These are phyloP conservation scores for Sebastes cheni DNA, from an alignment of 2,797 vertebrate genomes.

Conservation along the genomic window DNA sequence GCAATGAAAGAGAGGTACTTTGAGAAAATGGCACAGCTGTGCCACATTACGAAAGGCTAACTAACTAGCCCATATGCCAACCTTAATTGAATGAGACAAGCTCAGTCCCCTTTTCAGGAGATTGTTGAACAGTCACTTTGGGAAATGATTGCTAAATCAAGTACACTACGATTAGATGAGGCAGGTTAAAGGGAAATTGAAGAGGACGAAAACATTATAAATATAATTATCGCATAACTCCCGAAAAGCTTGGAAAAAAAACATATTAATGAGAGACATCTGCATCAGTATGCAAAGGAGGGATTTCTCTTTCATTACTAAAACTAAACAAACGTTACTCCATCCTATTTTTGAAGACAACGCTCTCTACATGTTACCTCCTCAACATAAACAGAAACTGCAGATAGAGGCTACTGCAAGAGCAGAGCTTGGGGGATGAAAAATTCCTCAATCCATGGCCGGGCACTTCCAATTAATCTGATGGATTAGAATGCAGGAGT, in stretches of 20 bases:
- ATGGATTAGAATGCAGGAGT: constrained; percentile 75
- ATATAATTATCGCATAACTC: background rate
- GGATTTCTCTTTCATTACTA: background rate
- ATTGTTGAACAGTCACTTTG: background rate
- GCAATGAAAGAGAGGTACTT: background rate
- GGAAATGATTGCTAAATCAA: constrained; percentile 10
- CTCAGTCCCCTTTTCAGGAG: background rate
- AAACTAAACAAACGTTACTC: constrained; percentile 3
- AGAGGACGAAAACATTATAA: background rate
- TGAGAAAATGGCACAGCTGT: background rate
- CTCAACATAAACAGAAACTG: constrained; percentile 56
- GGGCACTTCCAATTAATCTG: constrained; percentile 81
- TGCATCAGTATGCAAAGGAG: background rate
- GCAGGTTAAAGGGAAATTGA: background rate
- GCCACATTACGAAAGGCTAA: background rate
- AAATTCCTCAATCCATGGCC: constrained; percentile 70
- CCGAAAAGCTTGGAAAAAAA: background rate
- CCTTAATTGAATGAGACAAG: background rate
- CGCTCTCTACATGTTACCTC: constrained; percentile 24
- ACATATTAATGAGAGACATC: background rate
- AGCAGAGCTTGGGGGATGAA: constrained; percentile 55
- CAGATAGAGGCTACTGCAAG: constrained; percentile 43
- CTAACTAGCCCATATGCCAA: background rate
- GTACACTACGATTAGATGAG: background rate
- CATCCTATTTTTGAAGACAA: background rate